phyloP scores from a whole-genome alignment of 92 coral and sea anemone genomes.

The Desmophyllum pertusum region DNA sequence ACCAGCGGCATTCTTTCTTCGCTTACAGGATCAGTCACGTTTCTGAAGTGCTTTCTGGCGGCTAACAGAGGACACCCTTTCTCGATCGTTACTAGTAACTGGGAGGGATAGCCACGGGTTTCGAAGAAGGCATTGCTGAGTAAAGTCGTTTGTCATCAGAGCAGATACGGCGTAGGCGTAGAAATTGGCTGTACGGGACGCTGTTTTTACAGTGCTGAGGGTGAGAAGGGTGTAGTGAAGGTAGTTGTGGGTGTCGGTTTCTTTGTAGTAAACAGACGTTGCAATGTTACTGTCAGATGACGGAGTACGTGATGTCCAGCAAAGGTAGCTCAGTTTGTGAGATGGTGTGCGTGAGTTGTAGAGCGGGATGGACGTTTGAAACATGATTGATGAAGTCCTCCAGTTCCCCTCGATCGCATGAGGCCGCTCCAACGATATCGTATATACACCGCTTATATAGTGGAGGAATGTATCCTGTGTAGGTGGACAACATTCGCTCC shows the following conservation, averaged over 20 bases:
- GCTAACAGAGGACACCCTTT: too few relatives aligned
- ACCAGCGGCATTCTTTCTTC: too few relatives aligned
- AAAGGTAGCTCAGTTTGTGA: background rate
- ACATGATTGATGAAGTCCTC: too few relatives aligned
- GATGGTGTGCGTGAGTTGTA: background rate
- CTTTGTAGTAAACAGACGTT: background rate
- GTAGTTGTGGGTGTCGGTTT: background rate
- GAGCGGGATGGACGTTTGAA: background rate
- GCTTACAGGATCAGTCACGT: too few relatives aligned
- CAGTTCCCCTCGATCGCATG: background rate
- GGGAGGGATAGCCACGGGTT: too few relatives aligned
- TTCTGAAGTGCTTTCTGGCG: too few relatives aligned
- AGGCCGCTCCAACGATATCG: slow-evolving; percentile 17
- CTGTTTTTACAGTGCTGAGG: background rate
- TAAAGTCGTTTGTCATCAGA: too few relatives aligned
- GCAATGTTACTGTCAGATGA: background rate
- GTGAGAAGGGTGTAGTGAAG: background rate
- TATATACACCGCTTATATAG: background rate
- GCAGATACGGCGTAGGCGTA: background rate
- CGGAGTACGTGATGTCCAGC: background rate
- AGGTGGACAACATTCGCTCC: background rate
- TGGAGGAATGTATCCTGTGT: background rate
- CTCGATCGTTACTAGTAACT: too few relatives aligned
- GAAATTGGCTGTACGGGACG: background rate
- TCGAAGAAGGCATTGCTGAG: too few relatives aligned